Base-by-base conservation (phyloP, 2,113 vertebrate species). In the Cichladusa arquata region DNA sequence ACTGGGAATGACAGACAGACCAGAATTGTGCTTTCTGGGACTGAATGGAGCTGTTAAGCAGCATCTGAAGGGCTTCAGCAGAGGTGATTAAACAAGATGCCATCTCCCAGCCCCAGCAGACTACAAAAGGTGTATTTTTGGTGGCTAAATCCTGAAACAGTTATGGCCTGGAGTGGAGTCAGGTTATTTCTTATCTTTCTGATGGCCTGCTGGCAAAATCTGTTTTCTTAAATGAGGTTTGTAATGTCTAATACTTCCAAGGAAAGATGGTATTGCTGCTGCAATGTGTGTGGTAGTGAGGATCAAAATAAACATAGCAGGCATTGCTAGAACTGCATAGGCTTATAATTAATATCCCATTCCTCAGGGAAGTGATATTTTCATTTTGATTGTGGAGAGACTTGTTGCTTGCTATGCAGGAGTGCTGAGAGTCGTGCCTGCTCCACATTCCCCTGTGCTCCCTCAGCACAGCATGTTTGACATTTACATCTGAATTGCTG, bases 51-150 rank as follows among this genome's bases (percentile, higher is more conserved):
- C 87, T 86, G 91, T 93, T 95, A 45, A 74, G 90, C 60, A 69
- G 51, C 73, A 60, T 88, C 85, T 88, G 92, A 96, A 94, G 71
- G 81, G 82, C 71, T 93, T 57, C 54, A 93, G 88, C 83, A 90
- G 95, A 83, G 83, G 74, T 92, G 83, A 93, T 96, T 94, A 65
- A 90, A 95, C 85, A 90, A 62, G 95, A 95, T 96, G 77, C 62
- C 94, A 91, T 95, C 88, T 90, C 48, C 65, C 69, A 83, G 33
- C 57, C 36, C 33, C 61, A 77, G 54, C 47, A 86, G 44, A n/a
- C 74, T 88, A 81, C 47, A 60, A 62, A 95, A 88, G 45, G 78
- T 93, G 34, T 86, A 12, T 91, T 96, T 97, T 89, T 4, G 8
- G 6, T 72, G 73, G 67, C 77, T 95, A 82, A 87, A 92, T 95